Conservation (phyloP, 2,797 vertebrate genomes). For the Coranthus polyacanthus region DNA sequence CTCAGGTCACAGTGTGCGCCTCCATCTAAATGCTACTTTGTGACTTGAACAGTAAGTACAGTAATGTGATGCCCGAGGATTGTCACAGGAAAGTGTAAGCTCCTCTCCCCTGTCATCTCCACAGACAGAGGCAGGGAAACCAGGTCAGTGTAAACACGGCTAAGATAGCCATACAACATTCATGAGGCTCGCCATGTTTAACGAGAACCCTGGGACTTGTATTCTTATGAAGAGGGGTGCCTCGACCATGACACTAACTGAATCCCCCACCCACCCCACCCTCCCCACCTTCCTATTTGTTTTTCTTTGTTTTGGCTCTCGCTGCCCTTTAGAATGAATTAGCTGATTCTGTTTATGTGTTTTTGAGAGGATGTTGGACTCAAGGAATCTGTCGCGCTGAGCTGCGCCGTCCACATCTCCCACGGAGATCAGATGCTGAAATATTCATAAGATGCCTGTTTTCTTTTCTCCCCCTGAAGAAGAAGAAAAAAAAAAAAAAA, state of each 20-base stretch:
- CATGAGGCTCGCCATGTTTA: constrained; percentile 79
- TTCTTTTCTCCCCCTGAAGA: constrained; percentile 51
- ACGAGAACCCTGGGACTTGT: constrained; percentile 80
- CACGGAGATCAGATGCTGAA: constrained; percentile 75
- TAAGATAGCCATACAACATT: constrained; percentile 82
- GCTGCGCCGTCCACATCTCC: constrained; percentile 63
- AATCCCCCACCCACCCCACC: constrained; percentile 6
- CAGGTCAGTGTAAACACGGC: constrained; percentile 80
- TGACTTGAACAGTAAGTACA: constrained; percentile 67
- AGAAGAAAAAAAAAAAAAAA: constrained; percentile 3
- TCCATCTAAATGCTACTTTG: constrained; percentile 35
- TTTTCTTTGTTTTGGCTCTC: constrained; percentile 55
- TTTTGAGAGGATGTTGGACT: constrained; percentile 50
- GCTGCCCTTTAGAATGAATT: constrained; percentile 71
- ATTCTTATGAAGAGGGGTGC: constrained; percentile 56
- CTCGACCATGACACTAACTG: constrained; percentile 26
- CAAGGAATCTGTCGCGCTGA: constrained; percentile 48
- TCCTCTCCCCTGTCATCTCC: constrained; percentile 58
- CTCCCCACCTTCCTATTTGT: constrained; percentile 2
- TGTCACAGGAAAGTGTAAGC: constrained; percentile 58
- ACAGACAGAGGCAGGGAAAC: constrained; percentile 68
- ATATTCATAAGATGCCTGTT: constrained; percentile 80
- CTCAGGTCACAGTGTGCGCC: constrained; percentile 22
- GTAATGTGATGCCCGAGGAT: constrained; percentile 62
- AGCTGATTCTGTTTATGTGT: constrained; percentile 65